Base-by-base conservation (phyloP, 2,113 vertebrate species). In the Trematocara variabile region DNA sequence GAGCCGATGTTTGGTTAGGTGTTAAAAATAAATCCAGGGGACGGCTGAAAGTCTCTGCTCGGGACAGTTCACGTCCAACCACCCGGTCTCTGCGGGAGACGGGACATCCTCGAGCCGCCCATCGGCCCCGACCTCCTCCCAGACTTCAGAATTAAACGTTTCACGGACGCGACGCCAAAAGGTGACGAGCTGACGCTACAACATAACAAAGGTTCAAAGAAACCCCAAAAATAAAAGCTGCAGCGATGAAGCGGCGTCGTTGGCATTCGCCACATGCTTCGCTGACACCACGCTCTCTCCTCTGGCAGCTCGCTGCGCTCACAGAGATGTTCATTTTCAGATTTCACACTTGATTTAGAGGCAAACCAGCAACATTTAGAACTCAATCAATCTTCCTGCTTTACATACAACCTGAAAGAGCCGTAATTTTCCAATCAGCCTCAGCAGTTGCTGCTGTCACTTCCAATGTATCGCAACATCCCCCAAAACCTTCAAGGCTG, bases 291-390 rank as follows among this genome's bases (percentile, higher is more conserved):
- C 46, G 48, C 41, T 50, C 25, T 25, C 41, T 33, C 44, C 1
- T 70, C 39, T 75, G 44, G 16, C 41, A 1, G 14, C 14, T 48
- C 41, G 9, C 68, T 48, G 41, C 14, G 4, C 25, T 75, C 68
- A 12, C 44, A n/a, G 10, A 65, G 70, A 75, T 30, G 79, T 20
- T 33, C 58, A 81, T 75, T 34, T 82, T 14, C 48, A 75, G 37
- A 46, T 56, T 75, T 33, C 18, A 75, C 70, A 55, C 16, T 78
- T 50, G 11, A 52, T 83, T 78, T 28, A 37, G 20, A 41, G 55
- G 18, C 41, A 50, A 65, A 50, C 34, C 44, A 9, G 16, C 30
- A 63, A 28, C 25, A 63, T 78, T 63, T 41, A 10, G 14, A 30
- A 54, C 14, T 78, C 50, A 48, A 28, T 82, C 44, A 75, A 50